Evolutionary conservation across 2,113 vertebrate genomes (phyloP).

Genomic region (Azemiops feae): DNA sequence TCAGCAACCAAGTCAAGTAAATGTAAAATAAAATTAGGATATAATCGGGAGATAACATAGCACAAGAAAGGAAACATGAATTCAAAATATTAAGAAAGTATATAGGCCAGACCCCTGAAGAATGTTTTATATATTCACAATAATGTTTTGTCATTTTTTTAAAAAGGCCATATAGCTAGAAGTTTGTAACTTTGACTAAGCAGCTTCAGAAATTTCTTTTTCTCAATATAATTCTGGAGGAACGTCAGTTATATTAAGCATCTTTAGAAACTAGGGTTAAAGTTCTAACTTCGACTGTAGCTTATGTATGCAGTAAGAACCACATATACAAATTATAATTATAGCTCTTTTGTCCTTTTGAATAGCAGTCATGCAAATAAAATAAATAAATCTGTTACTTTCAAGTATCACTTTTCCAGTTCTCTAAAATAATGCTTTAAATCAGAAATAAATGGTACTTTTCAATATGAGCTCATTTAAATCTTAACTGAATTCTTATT

Average conservation of each 20-base stretch:
- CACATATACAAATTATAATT: background rate
- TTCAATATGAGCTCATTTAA: background rate
- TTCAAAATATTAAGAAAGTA: too few relatives aligned
- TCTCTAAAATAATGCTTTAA: background rate
- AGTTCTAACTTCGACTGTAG: background rate
- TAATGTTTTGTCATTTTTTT: background rate
- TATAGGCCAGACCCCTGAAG: background rate
- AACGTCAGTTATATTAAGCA: background rate
- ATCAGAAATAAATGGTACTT: background rate
- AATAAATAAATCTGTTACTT: background rate
- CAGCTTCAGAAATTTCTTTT: background rate
- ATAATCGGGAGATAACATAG: background rate
- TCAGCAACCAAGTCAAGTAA: background rate
- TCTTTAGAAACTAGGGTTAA: background rate
- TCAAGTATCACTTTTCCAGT: background rate
- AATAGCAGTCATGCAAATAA: too few relatives aligned
- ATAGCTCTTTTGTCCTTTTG: background rate
- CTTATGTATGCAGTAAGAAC: background rate
- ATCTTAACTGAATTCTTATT: background rate
- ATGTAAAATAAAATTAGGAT: background rate
- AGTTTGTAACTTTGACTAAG: background rate
- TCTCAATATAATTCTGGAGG: constrained; percentile 17
- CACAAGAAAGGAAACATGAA: background rate
- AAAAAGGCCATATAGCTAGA: background rate
- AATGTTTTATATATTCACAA: background rate